A percentile compares a stretch with the other conserved stretches of the same genome.
Conservation (phyloP, 1,140 invertebrate genomes). For the Pseudomyrmex dendroicus region DNA sequence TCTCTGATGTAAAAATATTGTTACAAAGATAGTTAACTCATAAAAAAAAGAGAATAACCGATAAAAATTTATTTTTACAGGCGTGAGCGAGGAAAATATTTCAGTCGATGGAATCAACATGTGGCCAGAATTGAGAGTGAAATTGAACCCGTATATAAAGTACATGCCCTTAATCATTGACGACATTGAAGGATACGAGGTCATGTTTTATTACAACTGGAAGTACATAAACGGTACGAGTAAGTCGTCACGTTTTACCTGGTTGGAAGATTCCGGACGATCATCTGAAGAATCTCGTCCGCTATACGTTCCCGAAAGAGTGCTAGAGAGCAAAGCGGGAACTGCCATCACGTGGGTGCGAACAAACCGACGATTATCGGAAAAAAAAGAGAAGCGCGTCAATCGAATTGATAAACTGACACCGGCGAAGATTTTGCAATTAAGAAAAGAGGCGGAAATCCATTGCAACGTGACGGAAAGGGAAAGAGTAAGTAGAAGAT, state of each 20-base stretch:
- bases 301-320: conserved; percentile 81
- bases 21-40: background rate
- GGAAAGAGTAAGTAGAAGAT: conserved; percentile 63
- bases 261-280: conserved; percentile 87
- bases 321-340: conserved; percentile 85
- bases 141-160: conserved; percentile 83
- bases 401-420: conserved; percentile 74
- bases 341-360: conserved; percentile 83
- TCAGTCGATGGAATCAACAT: conserved; percentile 90
- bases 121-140: conserved; percentile 88
- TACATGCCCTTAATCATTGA: conserved; percentile 91
- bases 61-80: conserved; percentile 51
- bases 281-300: conserved; percentile 68
- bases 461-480: conserved; percentile 75
- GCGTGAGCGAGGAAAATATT: conserved; percentile 67
- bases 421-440: conserved; percentile 74
- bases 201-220: conserved; percentile 88
- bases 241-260: conserved; percentile 82
- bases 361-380: conserved; percentile 81
- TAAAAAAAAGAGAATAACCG: background rate
- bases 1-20: background rate
- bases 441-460: conserved; percentile 84
- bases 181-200: conserved; percentile 87
- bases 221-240: conserved; percentile 90
- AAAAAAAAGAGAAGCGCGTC: conserved; percentile 66